Base-by-base conservation (phyloP, 2,113 vertebrate species). In the Lepus europaeus region DNA sequence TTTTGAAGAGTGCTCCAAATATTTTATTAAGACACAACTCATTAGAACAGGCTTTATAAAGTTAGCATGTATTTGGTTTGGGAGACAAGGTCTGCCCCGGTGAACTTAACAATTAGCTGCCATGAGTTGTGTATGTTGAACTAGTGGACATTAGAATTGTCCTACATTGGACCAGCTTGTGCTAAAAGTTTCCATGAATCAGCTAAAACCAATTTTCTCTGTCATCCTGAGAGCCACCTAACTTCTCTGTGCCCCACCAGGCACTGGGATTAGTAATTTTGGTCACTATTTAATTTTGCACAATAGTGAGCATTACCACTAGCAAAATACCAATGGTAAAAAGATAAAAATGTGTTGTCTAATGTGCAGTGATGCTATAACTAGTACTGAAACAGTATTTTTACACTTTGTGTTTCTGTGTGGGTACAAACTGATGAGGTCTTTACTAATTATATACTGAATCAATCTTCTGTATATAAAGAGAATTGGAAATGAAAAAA, bases 261-360 rank as follows among this genome's bases (percentile, higher is more conserved):
- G 84, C 91, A 88, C 31, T 61, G 20, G 3, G 27, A 59, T 69
- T 91, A 39, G 31, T 84, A 78, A 45, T 78, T 91, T 91, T 77
- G 87, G 51, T 49, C 39, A 89, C 25, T 56, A 56, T 85, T 9
- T 93, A 49, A 53, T 72, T 93, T 81, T 61, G 29, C 39, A 45
- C 74, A 93, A 76, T 3, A 31, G 69, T 72, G n/a, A 96, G 36
- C 36, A 77, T 66, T 76, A 96, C 93, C 53, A 59, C 10, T 89
- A 92, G 63, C 61, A 92, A 95, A 87, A 74, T 89, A 39, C 49
- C 63, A 95, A 63, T 81, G 11, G 49, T 79, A 76, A 61, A 73
- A 92, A 89, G 31, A 25, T 45, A 79, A 14, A 86, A 59, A 70
- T n/a, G 69, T n/a, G n/a, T n/a, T n/a, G n/a, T n/a, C n/a, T n/a